Base-by-base conservation (phyloP, 2,888 invertebrate genomes). In the Drosophila prostipennis region DNA sequence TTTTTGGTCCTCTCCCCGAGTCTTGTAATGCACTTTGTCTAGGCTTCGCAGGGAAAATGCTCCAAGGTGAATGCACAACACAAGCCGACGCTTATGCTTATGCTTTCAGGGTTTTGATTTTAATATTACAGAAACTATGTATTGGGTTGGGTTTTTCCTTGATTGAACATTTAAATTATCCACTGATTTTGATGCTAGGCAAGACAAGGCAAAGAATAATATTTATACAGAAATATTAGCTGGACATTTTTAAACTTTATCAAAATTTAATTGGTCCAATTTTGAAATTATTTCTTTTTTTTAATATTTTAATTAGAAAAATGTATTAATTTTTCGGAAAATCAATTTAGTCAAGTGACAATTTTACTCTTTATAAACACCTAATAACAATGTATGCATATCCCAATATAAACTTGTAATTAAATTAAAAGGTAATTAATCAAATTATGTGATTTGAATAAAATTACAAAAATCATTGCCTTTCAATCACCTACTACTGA, bases 21-120 rank as follows among this genome's bases (percentile, higher is more conserved):
- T 19, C 61, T 14, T 40, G 46, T 52, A 63, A 63, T 60, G 53
- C 16, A 40, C 53, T 52, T 49, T 48, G 49, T 19, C 42, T 46
- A 63, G 43, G 63, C 40, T 14, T 6, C 11, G 36, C 29, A 5
- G n/a, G 11, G 23, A n/a, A 49, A 26, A 13, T 16, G 53, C n/a
- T 26, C 43, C 65, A 65, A 65, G 42, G 43, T 8, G 8, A 37
- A 65, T 52, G 37, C 65, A 16, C 19, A 49, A 39, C 49, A 3
- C 16, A 46, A 32, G 16, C 16, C 32, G 14, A 46, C 5, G 14
- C 46, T 32, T 34, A 19, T 23, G 13, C 29, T 19, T 14, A 29
- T 29, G 26, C 23, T n/a, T n/a, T n/a, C 23, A n/a, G 7, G 26
- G 26, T 26, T 26, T 26, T 26, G 26, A 26, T 26, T 26, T 26